These are phyloP conservation scores for Rhinoraja longicauda DNA, from an alignment of 2,797 vertebrate genomes.

Conservation along the genomic window DNA sequence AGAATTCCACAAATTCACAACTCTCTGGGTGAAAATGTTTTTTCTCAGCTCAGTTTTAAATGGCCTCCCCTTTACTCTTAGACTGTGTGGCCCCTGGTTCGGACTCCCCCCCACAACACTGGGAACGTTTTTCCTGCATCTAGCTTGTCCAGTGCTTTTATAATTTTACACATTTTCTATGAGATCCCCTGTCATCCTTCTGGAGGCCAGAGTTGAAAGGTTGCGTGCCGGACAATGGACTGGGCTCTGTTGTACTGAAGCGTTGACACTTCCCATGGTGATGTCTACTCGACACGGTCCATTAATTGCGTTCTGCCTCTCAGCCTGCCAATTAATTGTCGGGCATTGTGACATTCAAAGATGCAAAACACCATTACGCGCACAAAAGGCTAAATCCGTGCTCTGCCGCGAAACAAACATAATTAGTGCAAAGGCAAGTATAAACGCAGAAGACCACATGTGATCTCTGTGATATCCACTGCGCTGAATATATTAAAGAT, in stretches of 20 bases:
- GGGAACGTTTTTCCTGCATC: too few relatives aligned
- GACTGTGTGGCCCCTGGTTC: too few relatives aligned
- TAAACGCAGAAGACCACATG: neutral
- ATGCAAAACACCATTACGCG: neutral
- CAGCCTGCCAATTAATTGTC: neutral
- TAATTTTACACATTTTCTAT: too few relatives aligned
- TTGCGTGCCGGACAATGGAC: neutral
- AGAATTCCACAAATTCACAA: too few relatives aligned
- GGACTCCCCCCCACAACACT: too few relatives aligned
- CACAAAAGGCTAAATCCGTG: neutral
- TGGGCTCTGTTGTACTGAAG: neutral
- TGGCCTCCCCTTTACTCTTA: too few relatives aligned
- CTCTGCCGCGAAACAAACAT: neutral
- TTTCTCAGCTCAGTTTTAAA: too few relatives aligned
- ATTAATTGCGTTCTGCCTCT: neutral
- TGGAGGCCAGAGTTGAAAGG: neutral
- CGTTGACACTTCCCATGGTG: neutral
- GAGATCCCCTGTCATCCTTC: too few relatives aligned
- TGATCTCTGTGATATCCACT: neutral
- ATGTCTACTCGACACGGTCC: neutral
- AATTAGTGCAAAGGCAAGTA: neutral
- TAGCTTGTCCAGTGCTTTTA: too few relatives aligned
- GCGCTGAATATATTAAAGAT: neutral
- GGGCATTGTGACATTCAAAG: constrained; percentile 15
- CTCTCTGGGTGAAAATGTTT: too few relatives aligned